These are phyloP conservation scores for Acromyrmex charruanus DNA, from an alignment of 1,140 invertebrate genomes.

Conservation along the genomic window DNA sequence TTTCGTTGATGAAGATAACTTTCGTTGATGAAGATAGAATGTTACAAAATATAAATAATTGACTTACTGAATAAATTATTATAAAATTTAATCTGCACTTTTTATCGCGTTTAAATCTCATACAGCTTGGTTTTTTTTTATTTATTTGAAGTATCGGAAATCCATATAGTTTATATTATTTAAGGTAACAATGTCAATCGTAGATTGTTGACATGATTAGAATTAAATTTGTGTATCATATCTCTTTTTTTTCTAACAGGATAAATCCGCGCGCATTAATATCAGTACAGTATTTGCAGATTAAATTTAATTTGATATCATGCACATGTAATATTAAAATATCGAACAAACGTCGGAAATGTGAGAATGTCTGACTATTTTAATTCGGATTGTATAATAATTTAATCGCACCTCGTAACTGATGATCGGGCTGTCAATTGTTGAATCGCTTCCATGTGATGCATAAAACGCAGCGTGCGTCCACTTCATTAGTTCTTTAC, in stretches of 20 bases:
- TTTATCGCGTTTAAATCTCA: too few relatives aligned
- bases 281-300: constrained; percentile 20
- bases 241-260: constrained; percentile 38
- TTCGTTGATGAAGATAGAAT: too few relatives aligned
- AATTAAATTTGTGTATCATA: constrained; percentile 5
- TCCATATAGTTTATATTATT: too few relatives aligned
- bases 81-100: too few relatives aligned
- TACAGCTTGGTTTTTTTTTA: too few relatives aligned
- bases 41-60: too few relatives aligned
- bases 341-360: constrained; percentile 54
- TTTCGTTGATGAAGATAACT: too few relatives aligned
- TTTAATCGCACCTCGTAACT: constrained; percentile 51
- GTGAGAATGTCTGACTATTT: constrained; percentile 44
- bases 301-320: constrained; percentile 51
- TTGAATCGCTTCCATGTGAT: constrained; percentile 23
- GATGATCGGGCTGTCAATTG: constrained; percentile 28
- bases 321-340: constrained; percentile 40
- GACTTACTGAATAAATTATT: too few relatives aligned
- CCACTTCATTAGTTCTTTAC: constrained; percentile 34
- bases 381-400: constrained; percentile 51
- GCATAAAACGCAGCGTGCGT: constrained; percentile 1
- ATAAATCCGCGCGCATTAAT: constrained; percentile 39
- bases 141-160: too few relatives aligned
- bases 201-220: neutral
- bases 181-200: neutral